Conservation (phyloP, 2,113 vertebrate genomes). For the Corythornis madagascariensis region DNA sequence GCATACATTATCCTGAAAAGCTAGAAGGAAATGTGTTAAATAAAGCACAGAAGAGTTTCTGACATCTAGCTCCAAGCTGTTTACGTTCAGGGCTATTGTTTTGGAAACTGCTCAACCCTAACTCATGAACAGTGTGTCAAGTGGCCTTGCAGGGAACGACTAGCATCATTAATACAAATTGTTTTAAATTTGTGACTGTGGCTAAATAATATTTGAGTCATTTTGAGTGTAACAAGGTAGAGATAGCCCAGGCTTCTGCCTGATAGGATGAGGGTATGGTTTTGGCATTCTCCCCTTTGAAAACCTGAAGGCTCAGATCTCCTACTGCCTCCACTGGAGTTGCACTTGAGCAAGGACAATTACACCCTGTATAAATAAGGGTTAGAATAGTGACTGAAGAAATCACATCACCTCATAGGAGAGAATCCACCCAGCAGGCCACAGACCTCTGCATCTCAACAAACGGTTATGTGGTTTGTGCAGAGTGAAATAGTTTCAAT, state of each 20-base stretch:
- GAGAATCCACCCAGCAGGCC: neutral
- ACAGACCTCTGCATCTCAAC: neutral
- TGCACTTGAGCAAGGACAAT: neutral
- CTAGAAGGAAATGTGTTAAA: neutral
- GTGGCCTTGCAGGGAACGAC: neutral
- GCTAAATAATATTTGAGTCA: neutral
- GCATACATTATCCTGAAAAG: neutral
- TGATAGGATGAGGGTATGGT: neutral
- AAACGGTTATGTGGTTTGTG: neutral
- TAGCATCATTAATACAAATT: neutral
- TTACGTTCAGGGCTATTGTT: conserved; percentile 2
- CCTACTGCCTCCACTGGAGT: neutral
- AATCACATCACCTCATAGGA: neutral
- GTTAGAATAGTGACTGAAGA: neutral
- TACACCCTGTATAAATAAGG: neutral
- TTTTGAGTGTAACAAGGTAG: neutral
- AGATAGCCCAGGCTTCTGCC: neutral
- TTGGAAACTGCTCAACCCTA: neutral
- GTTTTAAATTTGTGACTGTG: neutral
- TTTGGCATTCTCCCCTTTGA: neutral
- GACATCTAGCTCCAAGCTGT: neutral
- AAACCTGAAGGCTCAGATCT: neutral
- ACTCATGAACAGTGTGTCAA: neutral
- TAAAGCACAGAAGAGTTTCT: neutral
- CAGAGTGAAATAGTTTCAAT: neutral